A percentile compares a stretch with the other conserved stretches of the same genome.
phyloP scores from a whole-genome alignment of 2,888 invertebrate genomes.

The Sacculina carcini region DNA sequence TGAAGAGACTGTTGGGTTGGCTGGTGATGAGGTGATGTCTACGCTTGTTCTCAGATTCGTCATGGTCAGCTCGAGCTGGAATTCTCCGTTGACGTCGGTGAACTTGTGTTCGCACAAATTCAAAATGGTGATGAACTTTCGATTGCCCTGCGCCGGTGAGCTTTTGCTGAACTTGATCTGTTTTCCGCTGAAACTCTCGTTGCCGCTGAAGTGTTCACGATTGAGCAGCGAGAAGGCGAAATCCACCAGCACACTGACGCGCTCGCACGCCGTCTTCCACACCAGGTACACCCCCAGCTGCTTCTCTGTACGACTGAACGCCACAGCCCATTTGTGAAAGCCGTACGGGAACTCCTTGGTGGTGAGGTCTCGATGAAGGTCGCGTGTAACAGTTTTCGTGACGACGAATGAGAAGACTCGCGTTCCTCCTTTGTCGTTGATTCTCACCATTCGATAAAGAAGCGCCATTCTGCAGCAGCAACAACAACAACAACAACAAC shows the following conservation, averaged over 20 bases:
- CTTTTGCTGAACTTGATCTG: slow-evolving; percentile 28
- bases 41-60: slow-evolving; percentile 45
- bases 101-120: slow-evolving; percentile 42
- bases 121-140: slow-evolving; percentile 40
- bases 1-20: slow-evolving; percentile 22
- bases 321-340: slow-evolving; percentile 54
- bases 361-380: slow-evolving; percentile 49
- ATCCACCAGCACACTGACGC: slow-evolving; percentile 47
- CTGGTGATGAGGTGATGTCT: slow-evolving; percentile 37
- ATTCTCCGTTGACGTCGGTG: slow-evolving; percentile 51
- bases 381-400: slow-evolving; percentile 45
- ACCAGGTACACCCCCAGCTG: slow-evolving; percentile 49
- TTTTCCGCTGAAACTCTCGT: slow-evolving; percentile 50
- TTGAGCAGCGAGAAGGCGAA: slow-evolving; percentile 53
- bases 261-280: slow-evolving; percentile 45
- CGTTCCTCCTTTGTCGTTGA: slow-evolving; percentile 52
- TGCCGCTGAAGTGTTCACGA: slow-evolving; percentile 53
- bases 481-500: no score
- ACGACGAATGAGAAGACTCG: slow-evolving; percentile 61
- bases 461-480: no score
- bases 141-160: slow-evolving; percentile 34
- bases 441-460: slow-evolving; percentile 51
- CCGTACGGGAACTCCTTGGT: slow-evolving; percentile 57
- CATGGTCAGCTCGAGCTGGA: slow-evolving; percentile 49
- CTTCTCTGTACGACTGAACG: slow-evolving; percentile 46